Percentiles rank a stretch among this genome's conserved stretches.
These are phyloP conservation scores for Diplosoma virens DNA, from an alignment of 23 tunicate species.

Conservation along the genomic window DNA sequence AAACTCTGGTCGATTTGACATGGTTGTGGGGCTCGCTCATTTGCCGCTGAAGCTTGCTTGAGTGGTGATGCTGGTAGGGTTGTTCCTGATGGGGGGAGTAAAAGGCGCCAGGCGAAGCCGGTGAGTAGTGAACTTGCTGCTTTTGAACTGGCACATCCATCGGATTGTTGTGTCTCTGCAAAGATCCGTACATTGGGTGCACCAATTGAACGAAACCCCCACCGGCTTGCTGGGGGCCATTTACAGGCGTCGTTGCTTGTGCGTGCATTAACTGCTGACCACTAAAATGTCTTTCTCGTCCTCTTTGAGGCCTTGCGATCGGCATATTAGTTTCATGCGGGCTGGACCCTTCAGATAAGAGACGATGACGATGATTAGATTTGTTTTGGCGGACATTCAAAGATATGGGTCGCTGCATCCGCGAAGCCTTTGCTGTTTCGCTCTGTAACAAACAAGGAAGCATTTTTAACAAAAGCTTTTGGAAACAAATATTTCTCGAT, in stretches of 20 bases:
- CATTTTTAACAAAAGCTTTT: not conserved
- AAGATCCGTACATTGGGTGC: conserved; percentile 34
- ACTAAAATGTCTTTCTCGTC: not conserved
- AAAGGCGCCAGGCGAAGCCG: too few relatives aligned
- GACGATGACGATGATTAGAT: conserved; percentile 21
- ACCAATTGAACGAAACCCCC: not conserved
- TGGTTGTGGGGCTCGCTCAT: not conserved
- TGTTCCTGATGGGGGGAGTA: conserved; percentile 17
- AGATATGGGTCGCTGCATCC: conserved; percentile 43
- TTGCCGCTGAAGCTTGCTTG: conserved; percentile 11
- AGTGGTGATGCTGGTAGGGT: not conserved
- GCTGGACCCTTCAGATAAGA: conserved; percentile 42
- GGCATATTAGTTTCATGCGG: not conserved
- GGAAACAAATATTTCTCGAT: not conserved
- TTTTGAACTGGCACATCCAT: not conserved
- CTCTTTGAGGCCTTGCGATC: not conserved
- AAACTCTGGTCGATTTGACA: not conserved
- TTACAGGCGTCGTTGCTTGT: conserved; percentile 62
- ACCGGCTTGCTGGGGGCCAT: conserved; percentile 19
- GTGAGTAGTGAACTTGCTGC: not conserved
- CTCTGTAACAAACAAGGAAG: not conserved
- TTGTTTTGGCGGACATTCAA: conserved; percentile 29
- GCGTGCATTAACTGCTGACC: conserved; percentile 27
- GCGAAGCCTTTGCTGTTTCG: not conserved
- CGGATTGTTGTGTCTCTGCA: conserved; percentile 26